Evolutionary conservation across 92 coral and sea anemone genomes (phyloP), one percentile per base, ranked within the genome.

Genomic region (Palythoa caribaeorum): DNA sequence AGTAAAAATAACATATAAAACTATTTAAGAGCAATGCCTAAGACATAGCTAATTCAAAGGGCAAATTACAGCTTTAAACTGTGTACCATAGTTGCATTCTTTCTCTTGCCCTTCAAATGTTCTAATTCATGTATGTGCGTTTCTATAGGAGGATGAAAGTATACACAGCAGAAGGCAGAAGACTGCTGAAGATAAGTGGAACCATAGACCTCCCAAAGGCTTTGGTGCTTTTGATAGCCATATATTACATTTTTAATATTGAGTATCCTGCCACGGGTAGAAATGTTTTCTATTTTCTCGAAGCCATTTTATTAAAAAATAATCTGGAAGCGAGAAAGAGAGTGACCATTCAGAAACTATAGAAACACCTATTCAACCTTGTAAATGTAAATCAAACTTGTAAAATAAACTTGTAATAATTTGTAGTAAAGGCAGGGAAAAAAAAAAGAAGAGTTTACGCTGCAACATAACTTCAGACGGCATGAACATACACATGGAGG

Each of bases 121-220:
- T 11, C 16, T 59, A 59, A 59, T 59, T 59, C 17, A 59, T 19
- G 17, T 59, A 13, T 59, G 16, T 59, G 66, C 66, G 14, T 55
- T 55, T 80, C 65, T 57, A 11, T 55, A 83, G 92, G 92, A 72
- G 3, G 36, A 73, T 71, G 92, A 89, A 55, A 63, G 57, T 3
- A 84, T 89, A 50, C 89, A 89, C 44, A 38, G 91, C n/a, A 81
- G 91, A 88, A 60, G 88, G 91, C 13, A 65, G 37, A 28, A 15
- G 38, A 40, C 19, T 59, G 66, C 66, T 59, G 16, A 59, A 59
- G 66, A 17, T 59, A 38, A 80, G 44, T 12, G 62, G 5, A 88
- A 50, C 17, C 40, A 51, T 9, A 37, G 78, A 15, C 19, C 38
- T 11, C 38, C 39, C 48, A 20, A 13, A 10, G 44, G 77, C 65